Base-by-base conservation (phyloP, 2,888 invertebrate species). In the Ormyrus pomaceus region DNA sequence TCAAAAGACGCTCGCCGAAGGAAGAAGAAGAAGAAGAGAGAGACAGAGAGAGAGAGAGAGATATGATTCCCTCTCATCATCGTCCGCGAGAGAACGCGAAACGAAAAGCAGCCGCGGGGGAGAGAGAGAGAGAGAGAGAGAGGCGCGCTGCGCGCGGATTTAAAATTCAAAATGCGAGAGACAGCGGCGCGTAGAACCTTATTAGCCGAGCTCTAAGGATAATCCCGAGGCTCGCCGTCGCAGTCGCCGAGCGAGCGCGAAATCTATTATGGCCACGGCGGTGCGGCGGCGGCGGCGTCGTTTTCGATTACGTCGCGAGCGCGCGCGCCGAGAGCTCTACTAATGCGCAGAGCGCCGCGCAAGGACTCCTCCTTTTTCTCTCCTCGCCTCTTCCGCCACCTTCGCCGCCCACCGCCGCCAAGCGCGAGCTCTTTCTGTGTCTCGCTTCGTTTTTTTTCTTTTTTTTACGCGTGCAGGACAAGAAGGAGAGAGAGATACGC, bases 291-390 rank as follows among this genome's bases (percentile, higher is more conserved):
- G n/a, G n/a, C 34, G 34, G 13, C 46, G 56, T 73, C 73, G 64
- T 9, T 62, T 62, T 53, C 72, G 53, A 72, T 72, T 62, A 53
- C 59, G 48, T 73, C 64, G 64, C 19, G 11, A 13, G 7, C 62
- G 51, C 64, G 45, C 46, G 48, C 48, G 51, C 0, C 19, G 19
- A 19, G 19, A 5, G 58, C 56, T 51, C 34, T 34, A 34, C 34
- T 34, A 34, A 34, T n/a, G 9, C 46, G 48, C 9, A 3, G 34
- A 2, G 46, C n/a, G 70, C 19, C n/a, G n/a, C n/a, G n/a, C 56
- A 69, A 69, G 68, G 45, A 72, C 53, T 64, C 64, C 64, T 55
- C 73, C 73, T 64, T 73, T 50, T 73, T 53, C 34, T 34, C 5
- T 34, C 5, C 53, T 72, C 34, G 62, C 13, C 50, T 53, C 46